Percentiles rank a stretch among this genome's conserved stretches.
These are phyloP conservation scores for Ochropleura plecta DNA, from an alignment of 2,888 invertebrate genomes.

Conservation along the genomic window DNA sequence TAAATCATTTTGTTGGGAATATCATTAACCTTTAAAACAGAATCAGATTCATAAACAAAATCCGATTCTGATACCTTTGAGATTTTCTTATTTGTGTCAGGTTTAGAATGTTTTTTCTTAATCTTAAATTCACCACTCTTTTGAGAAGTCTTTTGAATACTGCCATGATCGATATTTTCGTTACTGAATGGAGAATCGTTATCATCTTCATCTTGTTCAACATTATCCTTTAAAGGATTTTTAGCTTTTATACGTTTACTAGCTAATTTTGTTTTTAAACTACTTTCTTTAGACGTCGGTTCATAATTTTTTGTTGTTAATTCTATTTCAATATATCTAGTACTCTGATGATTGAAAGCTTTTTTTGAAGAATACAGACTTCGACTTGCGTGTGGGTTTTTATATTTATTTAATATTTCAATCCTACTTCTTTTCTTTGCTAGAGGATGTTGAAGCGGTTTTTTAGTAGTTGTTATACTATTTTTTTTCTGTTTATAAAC, in stretches of 20 bases:
- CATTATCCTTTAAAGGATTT: not conserved
- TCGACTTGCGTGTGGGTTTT: not conserved
- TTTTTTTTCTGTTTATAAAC: not conserved
- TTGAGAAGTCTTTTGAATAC: not conserved
- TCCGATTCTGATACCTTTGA: not conserved
- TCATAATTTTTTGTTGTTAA: conserved; percentile 2
- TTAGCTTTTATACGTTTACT: not conserved
- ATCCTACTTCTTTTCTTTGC: not conserved
- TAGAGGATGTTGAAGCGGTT: not conserved
- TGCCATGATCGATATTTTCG: not conserved
- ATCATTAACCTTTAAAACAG: not conserved
- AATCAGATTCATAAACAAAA: too few relatives aligned
- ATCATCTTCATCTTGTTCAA: not conserved
- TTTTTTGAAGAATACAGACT: not conserved
- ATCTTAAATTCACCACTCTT: not conserved
- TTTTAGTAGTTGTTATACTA: not conserved
- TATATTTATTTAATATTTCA: not conserved
- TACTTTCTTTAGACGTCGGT: not conserved
- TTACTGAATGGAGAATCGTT: not conserved
- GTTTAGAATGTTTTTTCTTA: too few relatives aligned
- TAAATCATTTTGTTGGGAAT: too few relatives aligned
- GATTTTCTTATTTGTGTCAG: not conserved
- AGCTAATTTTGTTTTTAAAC: not conserved
- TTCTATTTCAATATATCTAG: not conserved
- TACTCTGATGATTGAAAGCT: not conserved